Evolutionary conservation across 1,140 invertebrate species (phyloP).

Genomic region (Lepidurus packardi): DNA sequence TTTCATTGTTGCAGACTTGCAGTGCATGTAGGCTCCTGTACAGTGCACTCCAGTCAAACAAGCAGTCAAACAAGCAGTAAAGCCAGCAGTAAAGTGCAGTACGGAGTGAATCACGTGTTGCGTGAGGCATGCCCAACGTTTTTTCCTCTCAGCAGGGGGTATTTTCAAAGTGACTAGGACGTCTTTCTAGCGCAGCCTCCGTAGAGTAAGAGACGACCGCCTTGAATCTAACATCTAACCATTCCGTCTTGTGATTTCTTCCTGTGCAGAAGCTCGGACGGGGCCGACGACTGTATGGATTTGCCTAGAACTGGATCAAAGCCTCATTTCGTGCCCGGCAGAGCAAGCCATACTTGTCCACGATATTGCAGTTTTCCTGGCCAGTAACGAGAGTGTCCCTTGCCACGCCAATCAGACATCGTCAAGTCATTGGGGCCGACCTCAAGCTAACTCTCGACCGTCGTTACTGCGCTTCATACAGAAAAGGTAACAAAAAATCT

Average conservation of each 20-base stretch:
- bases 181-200: constrained; percentile 1
- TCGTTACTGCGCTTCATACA: not conserved
- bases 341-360: not conserved
- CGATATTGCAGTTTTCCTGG: not conserved
- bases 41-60: too few relatives aligned
- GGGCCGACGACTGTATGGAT: not conserved
- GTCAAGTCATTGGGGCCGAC: not conserved
- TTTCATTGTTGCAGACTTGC: not conserved
- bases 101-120: not conserved
- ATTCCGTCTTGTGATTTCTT: not conserved
- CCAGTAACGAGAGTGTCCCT: not conserved
- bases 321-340: not conserved
- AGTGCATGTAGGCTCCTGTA: not conserved
- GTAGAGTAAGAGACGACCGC: not conserved
- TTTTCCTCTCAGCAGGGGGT: not conserved
- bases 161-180: not conserved
- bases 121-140: not conserved
- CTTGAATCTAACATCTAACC: not conserved
- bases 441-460: not conserved
- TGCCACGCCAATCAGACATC: constrained; percentile 2
- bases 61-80: too few relatives aligned
- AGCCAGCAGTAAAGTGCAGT: too few relatives aligned
- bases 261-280: not conserved
- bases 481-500: not conserved
- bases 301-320: not conserved